These are phyloP conservation scores for Capreolus pygargus DNA, from an alignment of 2,113 vertebrate species.

Conservation along the genomic window DNA sequence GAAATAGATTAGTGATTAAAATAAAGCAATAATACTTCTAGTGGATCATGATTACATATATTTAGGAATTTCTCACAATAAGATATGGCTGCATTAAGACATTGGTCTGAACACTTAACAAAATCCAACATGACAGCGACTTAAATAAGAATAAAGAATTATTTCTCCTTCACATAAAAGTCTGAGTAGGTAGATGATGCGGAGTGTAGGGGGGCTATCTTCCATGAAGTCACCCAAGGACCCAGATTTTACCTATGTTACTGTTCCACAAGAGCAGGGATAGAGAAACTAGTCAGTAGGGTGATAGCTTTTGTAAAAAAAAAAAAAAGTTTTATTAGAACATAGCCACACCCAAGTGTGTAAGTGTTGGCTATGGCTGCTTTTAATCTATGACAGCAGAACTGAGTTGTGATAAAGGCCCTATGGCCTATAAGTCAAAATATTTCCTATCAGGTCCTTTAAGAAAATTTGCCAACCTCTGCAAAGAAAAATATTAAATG, in stretches of 20 bases:
- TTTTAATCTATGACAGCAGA: not conserved
- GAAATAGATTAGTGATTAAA: not conserved
- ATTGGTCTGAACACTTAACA: not conserved
- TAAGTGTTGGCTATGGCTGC: not conserved
- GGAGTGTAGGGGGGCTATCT: not conserved
- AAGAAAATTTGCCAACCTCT: not conserved
- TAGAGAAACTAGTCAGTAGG: not conserved
- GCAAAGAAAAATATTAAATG: slow-evolving; percentile 6
- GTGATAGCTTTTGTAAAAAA: not conserved
- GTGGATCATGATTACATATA: not conserved
- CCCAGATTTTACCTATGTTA: not conserved
- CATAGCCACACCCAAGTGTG: not conserved
- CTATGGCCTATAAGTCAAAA: not conserved
- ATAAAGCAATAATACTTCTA: slow-evolving; percentile 5
- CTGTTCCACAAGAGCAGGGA: not conserved
- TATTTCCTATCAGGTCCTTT: not conserved
- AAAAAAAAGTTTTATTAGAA: not conserved
- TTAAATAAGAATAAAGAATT: not conserved
- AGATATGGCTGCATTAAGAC: not conserved
- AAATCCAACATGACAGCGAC: not conserved
- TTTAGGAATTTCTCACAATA: not conserved
- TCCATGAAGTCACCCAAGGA: not conserved
- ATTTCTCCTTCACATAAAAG: not conserved
- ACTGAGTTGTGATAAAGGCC: not conserved
- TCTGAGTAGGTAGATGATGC: not conserved